These are phyloP conservation scores for Callosobruchus maculatus DNA, from an alignment of 2,888 invertebrate genomes.

Conservation along the genomic window DNA sequence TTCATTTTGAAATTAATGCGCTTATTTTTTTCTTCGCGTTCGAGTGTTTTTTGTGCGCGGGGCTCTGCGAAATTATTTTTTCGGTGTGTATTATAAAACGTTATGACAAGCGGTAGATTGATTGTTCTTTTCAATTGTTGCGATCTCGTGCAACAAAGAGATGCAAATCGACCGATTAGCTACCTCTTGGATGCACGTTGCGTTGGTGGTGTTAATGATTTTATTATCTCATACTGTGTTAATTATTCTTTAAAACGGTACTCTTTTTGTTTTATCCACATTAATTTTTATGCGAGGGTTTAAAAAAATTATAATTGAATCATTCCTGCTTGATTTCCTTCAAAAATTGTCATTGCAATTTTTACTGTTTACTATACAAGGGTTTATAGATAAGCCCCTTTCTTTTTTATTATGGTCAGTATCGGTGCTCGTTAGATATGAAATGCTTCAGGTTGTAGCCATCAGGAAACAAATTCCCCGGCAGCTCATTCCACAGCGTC, in stretches of 20 bases:
- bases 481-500: too few species aligned
- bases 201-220: not conserved
- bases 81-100: not conserved
- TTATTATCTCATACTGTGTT: not conserved
- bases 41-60: not conserved
- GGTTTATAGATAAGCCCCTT: too few species aligned
- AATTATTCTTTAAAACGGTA: not conserved
- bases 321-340: too few species aligned
- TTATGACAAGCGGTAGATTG: constrained; percentile 1
- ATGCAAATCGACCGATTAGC: not conserved
- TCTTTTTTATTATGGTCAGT: too few species aligned
- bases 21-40: constrained; percentile 1
- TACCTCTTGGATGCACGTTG: not conserved
- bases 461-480: too few species aligned
- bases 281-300: too few species aligned
- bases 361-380: too few species aligned
- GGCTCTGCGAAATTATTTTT: not conserved
- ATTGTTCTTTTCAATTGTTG: not conserved
- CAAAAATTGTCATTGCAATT: too few species aligned
- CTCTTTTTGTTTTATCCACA: not conserved
- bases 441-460: too few species aligned
- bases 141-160: not conserved
- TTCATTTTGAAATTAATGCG: constrained; percentile 21
- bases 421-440: too few species aligned
- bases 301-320: too few species aligned